Conservation (phyloP, 2,113 vertebrate genomes). For the Herpailurus yagouaroundi region DNA sequence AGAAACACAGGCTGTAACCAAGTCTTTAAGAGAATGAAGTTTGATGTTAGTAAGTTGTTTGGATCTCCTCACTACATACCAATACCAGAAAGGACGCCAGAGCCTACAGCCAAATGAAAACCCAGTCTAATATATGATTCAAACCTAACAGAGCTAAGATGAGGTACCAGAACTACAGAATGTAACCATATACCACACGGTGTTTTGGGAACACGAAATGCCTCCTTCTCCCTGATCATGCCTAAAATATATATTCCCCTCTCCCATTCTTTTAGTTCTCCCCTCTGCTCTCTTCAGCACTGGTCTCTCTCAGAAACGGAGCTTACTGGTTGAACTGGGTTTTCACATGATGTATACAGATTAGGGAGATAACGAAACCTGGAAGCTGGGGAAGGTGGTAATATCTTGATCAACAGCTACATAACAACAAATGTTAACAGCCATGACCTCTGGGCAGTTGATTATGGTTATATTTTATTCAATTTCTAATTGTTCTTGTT, state of each 20-base stretch:
- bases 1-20: neutral
- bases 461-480: neutral
- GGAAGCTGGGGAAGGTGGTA: neutral
- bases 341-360: neutral
- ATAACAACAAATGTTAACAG: neutral
- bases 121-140: neutral
- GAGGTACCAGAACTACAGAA: neutral
- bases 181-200: neutral
- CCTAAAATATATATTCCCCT: neutral
- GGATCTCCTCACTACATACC: neutral
- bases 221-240: neutral
- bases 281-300: neutral
- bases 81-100: neutral
- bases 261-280: neutral
- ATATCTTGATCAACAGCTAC: neutral
- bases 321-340: neutral
- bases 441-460: neutral
- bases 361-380: neutral
- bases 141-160: neutral
- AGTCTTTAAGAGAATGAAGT: neutral
- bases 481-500: conserved; percentile 21
- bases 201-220: neutral
- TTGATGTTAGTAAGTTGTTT: neutral
- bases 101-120: neutral
- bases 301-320: neutral